These are phyloP conservation scores for Solenodon paradoxus DNA, from an alignment of 2,113 vertebrate species.

Conservation along the genomic window DNA sequence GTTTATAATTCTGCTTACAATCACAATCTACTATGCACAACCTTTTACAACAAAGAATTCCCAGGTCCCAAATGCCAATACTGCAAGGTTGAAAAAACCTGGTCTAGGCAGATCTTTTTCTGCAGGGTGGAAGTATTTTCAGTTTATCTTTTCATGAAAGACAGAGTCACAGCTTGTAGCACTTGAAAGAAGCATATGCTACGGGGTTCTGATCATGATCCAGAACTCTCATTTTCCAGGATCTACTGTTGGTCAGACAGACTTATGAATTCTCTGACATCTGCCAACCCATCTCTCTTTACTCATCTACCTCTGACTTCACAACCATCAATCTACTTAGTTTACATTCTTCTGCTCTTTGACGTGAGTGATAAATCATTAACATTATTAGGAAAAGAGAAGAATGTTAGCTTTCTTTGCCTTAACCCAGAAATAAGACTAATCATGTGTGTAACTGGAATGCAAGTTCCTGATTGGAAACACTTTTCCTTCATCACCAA, in stretches of 20 bases:
- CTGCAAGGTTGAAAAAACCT: background rate
- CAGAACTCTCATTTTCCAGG: conserved; percentile 1
- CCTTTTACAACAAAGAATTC: background rate
- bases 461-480: background rate
- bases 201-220: conserved; percentile 2
- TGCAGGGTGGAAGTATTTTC: background rate
- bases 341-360: background rate
- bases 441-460: background rate
- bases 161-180: conserved; percentile 19
- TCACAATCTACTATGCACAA: background rate
- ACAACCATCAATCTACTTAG: background rate
- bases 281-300: background rate
- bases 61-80: background rate
- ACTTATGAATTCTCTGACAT: conserved; percentile 18
- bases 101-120: background rate
- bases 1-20: background rate
- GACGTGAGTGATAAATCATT: background rate
- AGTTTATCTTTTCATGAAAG: conserved; percentile 3
- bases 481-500: background rate
- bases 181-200: conserved; percentile 47
- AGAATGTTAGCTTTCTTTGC: background rate
- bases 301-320: background rate
- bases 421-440: background rate
- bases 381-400: background rate
- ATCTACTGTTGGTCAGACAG: conserved; percentile 3